phyloP scores from a whole-genome alignment of 2,888 invertebrate genomes.

The Platynereis dumerilii region DNA sequence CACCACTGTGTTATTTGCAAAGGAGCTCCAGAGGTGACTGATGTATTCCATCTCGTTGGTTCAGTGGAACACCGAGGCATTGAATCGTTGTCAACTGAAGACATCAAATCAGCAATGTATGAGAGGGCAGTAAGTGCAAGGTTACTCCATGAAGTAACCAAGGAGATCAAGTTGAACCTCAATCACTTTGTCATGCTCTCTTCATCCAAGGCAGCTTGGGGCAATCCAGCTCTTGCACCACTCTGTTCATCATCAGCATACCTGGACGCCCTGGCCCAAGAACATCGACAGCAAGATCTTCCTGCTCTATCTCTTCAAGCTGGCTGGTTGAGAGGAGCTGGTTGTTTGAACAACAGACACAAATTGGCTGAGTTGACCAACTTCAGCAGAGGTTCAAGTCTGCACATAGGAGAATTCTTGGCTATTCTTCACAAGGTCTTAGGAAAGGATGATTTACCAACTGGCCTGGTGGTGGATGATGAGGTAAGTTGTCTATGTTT shows the following conservation, averaged over 20 bases:
- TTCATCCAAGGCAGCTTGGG: too few species aligned
- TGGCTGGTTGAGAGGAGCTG: slow-evolving; percentile 11
- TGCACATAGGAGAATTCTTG: too few species aligned
- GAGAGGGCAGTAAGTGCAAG: slow-evolving; percentile 1
- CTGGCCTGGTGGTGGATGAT: slow-evolving; percentile 10
- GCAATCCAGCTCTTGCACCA: too few species aligned
- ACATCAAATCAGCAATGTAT: too few species aligned
- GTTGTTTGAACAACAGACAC: background rate
- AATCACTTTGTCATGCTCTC: slow-evolving; percentile 19
- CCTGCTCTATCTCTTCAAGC: slow-evolving; percentile 8
- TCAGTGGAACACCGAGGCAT: background rate
- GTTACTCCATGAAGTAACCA: background rate
- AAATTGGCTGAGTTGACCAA: background rate
- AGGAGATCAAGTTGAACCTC: background rate
- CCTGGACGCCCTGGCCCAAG: slow-evolving; percentile 9
- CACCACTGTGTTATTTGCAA: background rate
- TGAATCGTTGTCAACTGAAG: background rate
- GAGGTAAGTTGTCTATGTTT: slow-evolving; percentile 12
- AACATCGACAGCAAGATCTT: background rate
- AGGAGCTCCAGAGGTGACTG: slow-evolving; percentile 1
- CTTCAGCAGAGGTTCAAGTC: slow-evolving; percentile 1
- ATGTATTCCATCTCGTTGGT: slow-evolving; percentile 11
- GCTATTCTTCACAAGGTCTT: slow-evolving; percentile 12
- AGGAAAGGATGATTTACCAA: background rate
- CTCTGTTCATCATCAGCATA: too few species aligned